A percentile compares a stretch with the other conserved stretches of the same genome.
These are phyloP conservation scores for Cervus canadensis DNA, from an alignment of 2,113 vertebrate species.

Conservation along the genomic window DNA sequence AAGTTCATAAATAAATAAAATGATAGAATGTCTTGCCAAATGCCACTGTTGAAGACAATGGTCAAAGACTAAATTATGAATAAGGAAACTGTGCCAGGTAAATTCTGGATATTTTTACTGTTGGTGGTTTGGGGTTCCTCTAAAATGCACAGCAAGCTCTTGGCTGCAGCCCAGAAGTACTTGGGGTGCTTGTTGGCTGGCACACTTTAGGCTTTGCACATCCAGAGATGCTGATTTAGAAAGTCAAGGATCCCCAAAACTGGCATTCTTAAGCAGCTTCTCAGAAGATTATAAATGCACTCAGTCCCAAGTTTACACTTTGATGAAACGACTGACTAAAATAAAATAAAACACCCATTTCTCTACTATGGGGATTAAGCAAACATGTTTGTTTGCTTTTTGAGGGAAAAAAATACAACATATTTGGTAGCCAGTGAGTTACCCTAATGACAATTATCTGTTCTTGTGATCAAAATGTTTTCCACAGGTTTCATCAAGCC, in stretches of 20 bases:
- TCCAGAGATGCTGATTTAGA: background rate
- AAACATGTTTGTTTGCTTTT: background rate
- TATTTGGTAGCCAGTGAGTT: background rate
- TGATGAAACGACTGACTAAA: background rate
- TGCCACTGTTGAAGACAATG: background rate
- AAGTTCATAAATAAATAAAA: slow-evolving; percentile 58
- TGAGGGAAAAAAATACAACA: background rate
- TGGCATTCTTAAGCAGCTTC: background rate
- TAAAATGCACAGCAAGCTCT: slow-evolving; percentile 3
- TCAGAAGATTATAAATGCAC: background rate
- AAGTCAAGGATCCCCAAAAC: background rate
- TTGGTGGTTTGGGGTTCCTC: slow-evolving; percentile 36
- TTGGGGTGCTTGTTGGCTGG: background rate
- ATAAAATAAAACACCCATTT: background rate
- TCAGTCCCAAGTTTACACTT: background rate
- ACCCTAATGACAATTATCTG: background rate
- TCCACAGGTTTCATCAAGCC: background rate
- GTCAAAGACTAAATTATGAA: slow-evolving; percentile 49
- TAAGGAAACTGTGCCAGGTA: background rate
- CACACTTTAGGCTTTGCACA: background rate
- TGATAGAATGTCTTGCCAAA: background rate
- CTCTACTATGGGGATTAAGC: background rate
- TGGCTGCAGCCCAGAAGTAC: background rate
- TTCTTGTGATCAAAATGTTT: background rate
- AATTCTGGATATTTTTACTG: background rate